Base-by-base conservation (phyloP, 2,888 invertebrate species). In the Noctuana brunneofusca region DNA sequence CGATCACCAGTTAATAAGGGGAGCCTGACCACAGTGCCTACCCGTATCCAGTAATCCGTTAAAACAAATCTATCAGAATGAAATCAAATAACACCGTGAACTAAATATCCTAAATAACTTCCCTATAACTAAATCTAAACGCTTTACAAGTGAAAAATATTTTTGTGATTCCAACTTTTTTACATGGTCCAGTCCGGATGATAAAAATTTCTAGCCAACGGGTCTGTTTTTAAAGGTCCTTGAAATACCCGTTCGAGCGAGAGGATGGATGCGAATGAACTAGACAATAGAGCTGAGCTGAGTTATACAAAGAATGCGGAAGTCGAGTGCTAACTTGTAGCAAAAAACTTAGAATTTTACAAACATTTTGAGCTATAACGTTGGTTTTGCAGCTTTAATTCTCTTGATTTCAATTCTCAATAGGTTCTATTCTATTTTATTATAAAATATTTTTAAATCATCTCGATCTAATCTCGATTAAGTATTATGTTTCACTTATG, bases 271-370 rank as follows among this genome's bases (percentile, higher is more conserved):
- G 14, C 14, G n/a, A 49, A 12, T 20, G 24, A 49, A n/a, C 48
- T 24, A 50, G 8, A 27, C 2, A 14, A 27, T 27, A 18, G 18
- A 27, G 22, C 9, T 50, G 27, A 24, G n/a, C 4, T 50, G 50
- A 50, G 48, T 48, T 22, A 12, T 49, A 49, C 24, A 49, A 14
- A 49, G 24, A 49, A 64, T 65, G 65, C 64, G 48, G 48, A 57
- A 57, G 35, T 57, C 14, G 12, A 32, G 22, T 22, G 38, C 46
- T 20, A 49, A 49, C 48, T n/a, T 8, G 32, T 22, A 52, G 35
- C 20, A 20, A 53, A 53, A 53, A 53, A 22, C n/a, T 38, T 49
- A 27, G n/a, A 20, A n/a, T 48, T 22, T 22, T 22, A 20, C 46
- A 46, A 46, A 46, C 41, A 35, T 22, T 18, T 20, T 20, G 12